Conservation (phyloP, 2,888 invertebrate genomes). For the Alloscopus bannaensis region DNA sequence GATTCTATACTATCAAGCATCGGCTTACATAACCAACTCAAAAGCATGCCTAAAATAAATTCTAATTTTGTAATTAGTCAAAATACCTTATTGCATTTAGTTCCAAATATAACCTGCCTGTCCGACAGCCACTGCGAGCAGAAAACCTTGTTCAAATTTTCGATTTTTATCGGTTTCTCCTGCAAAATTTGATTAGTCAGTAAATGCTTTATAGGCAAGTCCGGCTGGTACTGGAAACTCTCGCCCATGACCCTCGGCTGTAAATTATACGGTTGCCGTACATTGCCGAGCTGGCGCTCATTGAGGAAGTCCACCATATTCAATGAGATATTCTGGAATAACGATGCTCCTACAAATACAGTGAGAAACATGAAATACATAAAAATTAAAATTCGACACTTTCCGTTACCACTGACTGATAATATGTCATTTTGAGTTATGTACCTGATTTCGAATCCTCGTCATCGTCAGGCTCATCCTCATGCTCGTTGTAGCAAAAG, state of each 20-base stretch:
- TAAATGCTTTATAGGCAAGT: slow-evolving; percentile 91
- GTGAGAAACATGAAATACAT: background rate
- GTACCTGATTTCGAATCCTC: slow-evolving; percentile 77
- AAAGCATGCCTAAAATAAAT: too few relatives aligned
- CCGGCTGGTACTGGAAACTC: slow-evolving; percentile 74
- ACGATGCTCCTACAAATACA: slow-evolving; percentile 36
- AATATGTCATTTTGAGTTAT: background rate
- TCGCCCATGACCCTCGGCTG: slow-evolving; percentile 69
- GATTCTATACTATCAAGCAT: too few relatives aligned
- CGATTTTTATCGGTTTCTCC: slow-evolving; percentile 88
- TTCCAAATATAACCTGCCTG: slow-evolving; percentile 95
- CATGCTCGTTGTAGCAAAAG: slow-evolving; percentile 91
- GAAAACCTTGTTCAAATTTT: slow-evolving; percentile 94
- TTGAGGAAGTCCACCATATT: slow-evolving; percentile 91
- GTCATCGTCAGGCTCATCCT: slow-evolving; percentile 86
- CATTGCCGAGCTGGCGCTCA: slow-evolving; percentile 84
- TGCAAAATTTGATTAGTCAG: slow-evolving; percentile 92
- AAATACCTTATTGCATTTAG: slow-evolving; percentile 94
- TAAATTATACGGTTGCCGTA: slow-evolving; percentile 74
- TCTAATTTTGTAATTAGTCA: background rate
- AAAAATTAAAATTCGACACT: background rate
- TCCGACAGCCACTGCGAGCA: slow-evolving; percentile 97
- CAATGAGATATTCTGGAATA: slow-evolving; percentile 76
- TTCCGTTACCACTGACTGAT: background rate
- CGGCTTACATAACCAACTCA: too few relatives aligned